Base-by-base conservation (phyloP, 2,888 invertebrate species). In the Pseudoips prasinana region DNA sequence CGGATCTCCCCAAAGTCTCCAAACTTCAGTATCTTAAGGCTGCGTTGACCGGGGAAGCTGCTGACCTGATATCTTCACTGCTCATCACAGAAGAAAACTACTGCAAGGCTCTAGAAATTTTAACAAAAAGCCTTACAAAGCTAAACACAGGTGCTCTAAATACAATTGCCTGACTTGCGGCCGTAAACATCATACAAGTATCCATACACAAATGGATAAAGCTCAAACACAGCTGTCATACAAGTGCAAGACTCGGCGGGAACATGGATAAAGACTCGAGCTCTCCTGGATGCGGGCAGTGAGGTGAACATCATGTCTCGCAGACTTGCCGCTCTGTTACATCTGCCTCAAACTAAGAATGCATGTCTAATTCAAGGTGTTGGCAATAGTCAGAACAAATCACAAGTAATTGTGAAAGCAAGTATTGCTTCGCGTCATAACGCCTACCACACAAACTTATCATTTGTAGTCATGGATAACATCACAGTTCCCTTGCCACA, bases 201-300 rank as follows among this genome's bases (percentile, higher is more conserved):
- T 14, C 2, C 14, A 14, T 14, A n/a, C n/a, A n/a, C n/a, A n/a
- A n/a, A 14, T 14, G 14, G 14, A 14, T 14, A 14, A 14, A 5
- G 3, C 14, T 2, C 14, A 14, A 14, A 2, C 5, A 14, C 14
- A 38, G 40, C 40, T n/a, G 9, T 40, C 1, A 33, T 40, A 17
- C 22, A 29, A 20, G 22, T 43, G 7, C 39, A 39, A 33, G 39
- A 43, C 11, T 14, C 35, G 8, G 14, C 35, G 1, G 43, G 43
- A 22, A 46, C 3, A 7, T 20, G 20, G 20, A 88, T 25, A 14
- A 91, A 20, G 3, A 7, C 20, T 5, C 20, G 7, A 5, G 90
- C 90, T 68, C 92, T 91, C 1, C 91, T 33, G 32, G 46, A 30
- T 31, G 38, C 32, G 26, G 27, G 27, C 27, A 29, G 45, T 28